Evolutionary conservation across 2,113 vertebrate genomes (phyloP).

Genomic region (Cyanistes caeruleus): DNA sequence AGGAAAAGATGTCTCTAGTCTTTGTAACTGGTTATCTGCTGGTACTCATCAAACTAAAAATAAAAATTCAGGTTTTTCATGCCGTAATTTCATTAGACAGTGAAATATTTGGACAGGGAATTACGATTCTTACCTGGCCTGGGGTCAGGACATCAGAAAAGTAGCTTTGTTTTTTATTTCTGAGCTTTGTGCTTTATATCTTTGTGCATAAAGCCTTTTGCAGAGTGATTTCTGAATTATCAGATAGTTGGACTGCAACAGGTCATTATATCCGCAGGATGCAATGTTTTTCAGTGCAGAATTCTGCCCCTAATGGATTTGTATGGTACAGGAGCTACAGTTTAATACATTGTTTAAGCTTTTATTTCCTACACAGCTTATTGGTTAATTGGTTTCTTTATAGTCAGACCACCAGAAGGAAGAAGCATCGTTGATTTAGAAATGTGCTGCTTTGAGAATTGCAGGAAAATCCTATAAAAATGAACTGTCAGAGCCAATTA

Average conservation of each 20-base stretch:
- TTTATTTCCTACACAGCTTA: neutral
- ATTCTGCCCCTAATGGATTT: rapidly evolving
- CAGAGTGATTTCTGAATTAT: neutral
- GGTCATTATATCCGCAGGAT: neutral
- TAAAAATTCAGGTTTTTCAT: neutral
- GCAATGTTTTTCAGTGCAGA: neutral
- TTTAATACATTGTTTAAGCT: neutral
- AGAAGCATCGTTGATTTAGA: neutral
- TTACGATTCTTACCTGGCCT: neutral
- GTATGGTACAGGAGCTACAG: neutral
- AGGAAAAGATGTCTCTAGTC: neutral
- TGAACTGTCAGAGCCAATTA: neutral
- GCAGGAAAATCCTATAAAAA: neutral
- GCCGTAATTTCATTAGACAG: neutral
- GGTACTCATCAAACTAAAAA: neutral
- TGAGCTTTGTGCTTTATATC: neutral
- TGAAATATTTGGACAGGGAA: neutral
- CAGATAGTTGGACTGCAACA: neutral
- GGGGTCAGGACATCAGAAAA: neutral
- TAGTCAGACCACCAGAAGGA: neutral
- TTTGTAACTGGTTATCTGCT: neutral
- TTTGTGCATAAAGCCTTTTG: neutral
- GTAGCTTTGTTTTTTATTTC: neutral
- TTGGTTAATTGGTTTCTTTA: neutral
- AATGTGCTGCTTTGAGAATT: neutral